phyloP scores from a whole-genome alignment of 2,113 vertebrate species.

The Pseudorhombus dupliciocellatus region DNA sequence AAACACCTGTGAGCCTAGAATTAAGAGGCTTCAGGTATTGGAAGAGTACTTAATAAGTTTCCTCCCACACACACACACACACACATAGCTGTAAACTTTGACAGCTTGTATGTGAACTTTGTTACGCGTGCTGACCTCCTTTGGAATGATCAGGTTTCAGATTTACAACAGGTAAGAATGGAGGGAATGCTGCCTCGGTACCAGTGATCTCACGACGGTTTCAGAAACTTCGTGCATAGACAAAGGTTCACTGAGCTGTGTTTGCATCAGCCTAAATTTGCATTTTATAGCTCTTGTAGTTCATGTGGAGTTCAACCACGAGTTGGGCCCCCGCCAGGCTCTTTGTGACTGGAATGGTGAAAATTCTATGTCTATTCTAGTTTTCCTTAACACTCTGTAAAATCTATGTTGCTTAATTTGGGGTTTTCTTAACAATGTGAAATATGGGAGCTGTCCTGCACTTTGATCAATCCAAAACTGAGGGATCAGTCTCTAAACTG shows the following conservation, averaged over 20 bases:
- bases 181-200: not conserved
- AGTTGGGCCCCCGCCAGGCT: not conserved
- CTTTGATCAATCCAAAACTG: constrained; percentile 9
- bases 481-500: constrained; percentile 8
- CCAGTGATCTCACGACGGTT: not conserved
- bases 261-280: not conserved
- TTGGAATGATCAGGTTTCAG: not conserved
- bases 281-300: not conserved
- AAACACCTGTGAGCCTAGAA: not conserved
- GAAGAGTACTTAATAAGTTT: not conserved
- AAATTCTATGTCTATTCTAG: not conserved
- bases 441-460: constrained; percentile 1
- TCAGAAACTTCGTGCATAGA: not conserved
- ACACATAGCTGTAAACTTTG: not conserved
- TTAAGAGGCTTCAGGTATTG: not conserved
- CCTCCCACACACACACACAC: not conserved
- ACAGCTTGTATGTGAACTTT: not conserved
- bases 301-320: constrained; percentile 5
- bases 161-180: constrained; percentile 13
- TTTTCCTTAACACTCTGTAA: not conserved
- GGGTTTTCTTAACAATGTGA: not conserved
- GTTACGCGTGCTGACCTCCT: not conserved
- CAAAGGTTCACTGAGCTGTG: not conserved
- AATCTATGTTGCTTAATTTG: not conserved
- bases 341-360: no score